These are phyloP conservation scores for Geophilus truncorum DNA, from an alignment of 2,888 invertebrate species.

Conservation along the genomic window DNA sequence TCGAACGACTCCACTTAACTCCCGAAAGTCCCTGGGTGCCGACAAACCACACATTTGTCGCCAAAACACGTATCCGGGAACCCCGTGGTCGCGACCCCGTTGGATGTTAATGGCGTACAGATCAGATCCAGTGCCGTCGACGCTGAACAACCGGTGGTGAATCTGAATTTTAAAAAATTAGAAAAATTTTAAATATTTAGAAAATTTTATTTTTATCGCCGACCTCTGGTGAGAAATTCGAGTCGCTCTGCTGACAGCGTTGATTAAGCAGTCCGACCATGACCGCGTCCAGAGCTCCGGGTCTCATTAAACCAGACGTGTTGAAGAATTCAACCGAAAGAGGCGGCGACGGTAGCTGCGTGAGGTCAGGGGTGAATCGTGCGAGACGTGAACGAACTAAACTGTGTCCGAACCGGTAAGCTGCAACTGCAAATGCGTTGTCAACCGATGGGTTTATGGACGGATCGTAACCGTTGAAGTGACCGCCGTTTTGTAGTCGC, in stretches of 20 bases:
- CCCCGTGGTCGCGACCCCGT: slow-evolving; percentile 28
- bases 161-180: not conserved
- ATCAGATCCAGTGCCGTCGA: slow-evolving; percentile 12
- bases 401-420: slow-evolving; percentile 48
- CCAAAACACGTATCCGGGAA: slow-evolving; percentile 28
- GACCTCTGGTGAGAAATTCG: slow-evolving; percentile 28
- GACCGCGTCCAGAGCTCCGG: slow-evolving; percentile 74
- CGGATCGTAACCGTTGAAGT: slow-evolving; percentile 44
- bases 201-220: not conserved
- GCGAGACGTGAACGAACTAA: slow-evolving; percentile 43
- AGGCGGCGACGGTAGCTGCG: not conserved
- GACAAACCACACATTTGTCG: slow-evolving; percentile 24
- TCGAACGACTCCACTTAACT: slow-evolving; percentile 63
- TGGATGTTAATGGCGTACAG: slow-evolving; percentile 28
- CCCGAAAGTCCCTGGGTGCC: slow-evolving; percentile 54
- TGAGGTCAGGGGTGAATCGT: slow-evolving; percentile 25
- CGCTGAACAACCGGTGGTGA: slow-evolving; percentile 22
- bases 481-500: slow-evolving; percentile 29
- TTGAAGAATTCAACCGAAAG: slow-evolving; percentile 30
- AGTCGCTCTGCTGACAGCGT: slow-evolving; percentile 56
- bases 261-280: slow-evolving; percentile 72
- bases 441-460: slow-evolving; percentile 45
- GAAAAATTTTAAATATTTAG: not conserved
- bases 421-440: slow-evolving; percentile 51
- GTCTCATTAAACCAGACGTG: slow-evolving; percentile 53